Base-by-base conservation (phyloP, 30 jellyfish, hydroid and myxozoan genomes). In the Kudoa iwatai region DNA sequence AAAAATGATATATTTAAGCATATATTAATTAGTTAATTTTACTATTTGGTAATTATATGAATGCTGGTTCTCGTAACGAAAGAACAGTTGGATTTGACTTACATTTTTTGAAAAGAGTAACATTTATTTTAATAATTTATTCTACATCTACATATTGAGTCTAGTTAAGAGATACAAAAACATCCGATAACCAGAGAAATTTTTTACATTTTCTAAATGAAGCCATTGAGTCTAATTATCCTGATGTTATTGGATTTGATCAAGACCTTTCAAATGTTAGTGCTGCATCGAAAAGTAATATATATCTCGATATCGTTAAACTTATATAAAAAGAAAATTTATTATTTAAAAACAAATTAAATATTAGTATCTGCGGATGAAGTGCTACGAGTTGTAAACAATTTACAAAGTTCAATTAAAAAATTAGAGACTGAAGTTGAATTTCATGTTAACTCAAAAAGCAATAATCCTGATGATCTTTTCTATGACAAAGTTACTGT, bases 61-160 rank as follows among this genome's bases (percentile, higher is more conserved):
- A 79, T 33, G 88, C 96, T 34, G 96, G 96, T 1, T 50, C 96
- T 10, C 47, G 77, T 30, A 79, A 79, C 48, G 86, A 83, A 28
- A 62, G 81, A 39, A 65, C 96, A 12, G 47, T 25, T 55, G 96
- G 88, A 14, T 79, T 57, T 45, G 96, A 79, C 26, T 36, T 79
- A 48, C 30, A 53, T 21, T 53, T 79, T 23, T 55, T 79, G 34
- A 47, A 68, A 25, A 79, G 62, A 65, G 93, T 59, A 19, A 3
- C 63, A 14, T 34, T 43, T 11, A 45, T 40, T 32, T 48, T 55
- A 11, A 9, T 17, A 9, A 9, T 11, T 39, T 12, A 10, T 39
- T 9, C 11, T 39, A 10, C 28, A 39, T 9, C 12, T 9, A 17
- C 12, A 17, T 9, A 25, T 43, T 43, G 20, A 13, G 24, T 56